These are phyloP conservation scores for Matsumurasca onukii DNA, from an alignment of 1,140 invertebrate species.

Conservation along the genomic window DNA sequence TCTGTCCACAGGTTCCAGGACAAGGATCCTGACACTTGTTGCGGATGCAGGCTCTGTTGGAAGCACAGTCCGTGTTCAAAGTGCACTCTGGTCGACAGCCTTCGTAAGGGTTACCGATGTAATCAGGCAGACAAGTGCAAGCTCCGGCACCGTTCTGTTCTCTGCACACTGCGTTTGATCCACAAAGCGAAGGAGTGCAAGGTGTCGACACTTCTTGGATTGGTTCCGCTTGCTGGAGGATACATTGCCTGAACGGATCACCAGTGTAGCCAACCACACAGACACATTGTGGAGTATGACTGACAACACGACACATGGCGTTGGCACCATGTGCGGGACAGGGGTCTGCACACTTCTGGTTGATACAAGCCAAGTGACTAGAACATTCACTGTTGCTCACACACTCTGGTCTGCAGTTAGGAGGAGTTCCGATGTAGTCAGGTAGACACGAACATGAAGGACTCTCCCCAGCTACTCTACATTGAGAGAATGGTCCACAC, in stretches of 20 bases:
- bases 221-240: constrained; percentile 47
- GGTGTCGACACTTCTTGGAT: constrained; percentile 50
- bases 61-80: constrained; percentile 67
- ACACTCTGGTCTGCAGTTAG: constrained; percentile 58
- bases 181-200: constrained; percentile 71
- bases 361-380: constrained; percentile 58
- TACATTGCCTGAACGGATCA: constrained; percentile 47
- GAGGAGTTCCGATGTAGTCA: constrained; percentile 51
- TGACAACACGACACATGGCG: constrained; percentile 56
- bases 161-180: constrained; percentile 70
- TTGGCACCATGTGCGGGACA: constrained; percentile 58
- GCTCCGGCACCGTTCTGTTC: constrained; percentile 64
- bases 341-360: constrained; percentile 62
- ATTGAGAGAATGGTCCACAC: constrained; percentile 69
- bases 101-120: constrained; percentile 71
- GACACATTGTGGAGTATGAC: constrained; percentile 66
- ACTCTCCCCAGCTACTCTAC: constrained; percentile 55
- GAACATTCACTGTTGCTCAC: constrained; percentile 57
- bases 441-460: constrained; percentile 59
- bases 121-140: constrained; percentile 67
- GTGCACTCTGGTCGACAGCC: constrained; percentile 73
- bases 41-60: constrained; percentile 65
- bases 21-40: constrained; percentile 77
- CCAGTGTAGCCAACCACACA: constrained; percentile 59
- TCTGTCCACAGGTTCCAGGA: constrained; percentile 66